A percentile compares a stretch with the other conserved stretches of the same genome.
phyloP scores from a whole-genome alignment of 2,113 vertebrate genomes.

The Cochlearius cochlearius region DNA sequence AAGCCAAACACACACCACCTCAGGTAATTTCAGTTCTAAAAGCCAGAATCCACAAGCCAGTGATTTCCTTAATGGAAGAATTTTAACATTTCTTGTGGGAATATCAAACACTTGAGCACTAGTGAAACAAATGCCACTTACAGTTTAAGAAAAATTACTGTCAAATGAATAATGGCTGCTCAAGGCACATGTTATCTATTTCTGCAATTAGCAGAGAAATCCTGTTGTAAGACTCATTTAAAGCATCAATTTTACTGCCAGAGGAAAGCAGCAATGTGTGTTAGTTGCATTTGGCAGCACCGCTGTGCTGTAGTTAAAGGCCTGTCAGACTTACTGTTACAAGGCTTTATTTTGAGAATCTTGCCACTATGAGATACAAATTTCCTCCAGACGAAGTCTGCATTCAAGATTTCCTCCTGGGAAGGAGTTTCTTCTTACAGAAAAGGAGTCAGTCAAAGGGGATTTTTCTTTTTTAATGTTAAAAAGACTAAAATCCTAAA shows the following conservation, averaged over 20 bases:
- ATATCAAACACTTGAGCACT: not conserved
- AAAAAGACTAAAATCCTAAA: not conserved
- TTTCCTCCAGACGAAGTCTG: not conserved
- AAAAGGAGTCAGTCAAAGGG: not conserved
- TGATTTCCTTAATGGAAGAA: not conserved
- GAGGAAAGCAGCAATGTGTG: conserved; percentile 5
- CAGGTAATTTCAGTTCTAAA: conserved; percentile 5
- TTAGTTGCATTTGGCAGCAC: not conserved
- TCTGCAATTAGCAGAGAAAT: conserved; percentile 64
- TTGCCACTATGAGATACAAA: not conserved
- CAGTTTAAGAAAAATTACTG: conserved; percentile 56
- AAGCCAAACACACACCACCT: not conserved
- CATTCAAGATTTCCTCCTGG: not conserved
- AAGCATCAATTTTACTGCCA: conserved; percentile 44
- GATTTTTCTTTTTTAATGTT: not conserved
- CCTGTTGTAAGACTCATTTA: conserved; percentile 55
- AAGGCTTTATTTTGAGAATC: not conserved
- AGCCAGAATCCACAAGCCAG: not conserved
- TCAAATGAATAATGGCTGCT: conserved; percentile 57
- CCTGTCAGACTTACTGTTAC: not conserved
- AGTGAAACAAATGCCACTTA: conserved; percentile 45
- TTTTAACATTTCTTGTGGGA: conserved; percentile 46
- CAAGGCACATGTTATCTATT: conserved; percentile 59
- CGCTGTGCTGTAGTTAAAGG: not conserved
- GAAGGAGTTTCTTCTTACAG: not conserved